Evolutionary conservation across 2,113 vertebrate species (phyloP).

Genomic region (Xenopus laevis): DNA sequence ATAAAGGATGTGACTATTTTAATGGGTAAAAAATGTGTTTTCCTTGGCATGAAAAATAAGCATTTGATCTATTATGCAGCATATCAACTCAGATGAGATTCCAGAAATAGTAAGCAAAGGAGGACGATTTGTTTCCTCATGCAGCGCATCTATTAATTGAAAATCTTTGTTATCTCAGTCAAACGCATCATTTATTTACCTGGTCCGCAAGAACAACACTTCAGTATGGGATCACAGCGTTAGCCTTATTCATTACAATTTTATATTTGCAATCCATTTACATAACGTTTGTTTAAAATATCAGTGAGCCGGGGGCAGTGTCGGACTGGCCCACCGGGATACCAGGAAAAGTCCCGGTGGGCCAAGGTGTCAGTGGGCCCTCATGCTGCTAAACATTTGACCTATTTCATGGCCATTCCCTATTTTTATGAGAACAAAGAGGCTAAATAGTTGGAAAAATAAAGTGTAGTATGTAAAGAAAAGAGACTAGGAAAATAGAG

Average conservation of each 20-base stretch:
- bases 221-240: background rate
- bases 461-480: too few species aligned
- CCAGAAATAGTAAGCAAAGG: constrained; percentile 12
- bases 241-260: background rate
- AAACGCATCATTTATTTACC: constrained; percentile 28
- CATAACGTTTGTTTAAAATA: background rate
- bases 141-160: constrained; percentile 28
- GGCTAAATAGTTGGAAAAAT: too few species aligned
- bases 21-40: too few species aligned
- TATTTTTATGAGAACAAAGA: too few species aligned
- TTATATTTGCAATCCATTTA: background rate
- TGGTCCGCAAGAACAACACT: background rate
- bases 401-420: too few species aligned
- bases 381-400: too few species aligned
- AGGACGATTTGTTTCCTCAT: constrained; percentile 11
- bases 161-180: constrained; percentile 30
- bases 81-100: constrained; percentile 11
- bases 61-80: constrained; percentile 30
- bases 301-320: background rate
- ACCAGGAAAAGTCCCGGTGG: too few species aligned
- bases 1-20: too few species aligned
- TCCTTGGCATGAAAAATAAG: background rate
- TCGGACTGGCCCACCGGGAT: too few species aligned
- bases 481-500: too few species aligned
- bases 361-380: too few species aligned